Evolutionary conservation across 2,797 vertebrate genomes (phyloP), one percentile per base, ranked within the genome.

Genomic region (Brachyalestes nurse): DNA sequence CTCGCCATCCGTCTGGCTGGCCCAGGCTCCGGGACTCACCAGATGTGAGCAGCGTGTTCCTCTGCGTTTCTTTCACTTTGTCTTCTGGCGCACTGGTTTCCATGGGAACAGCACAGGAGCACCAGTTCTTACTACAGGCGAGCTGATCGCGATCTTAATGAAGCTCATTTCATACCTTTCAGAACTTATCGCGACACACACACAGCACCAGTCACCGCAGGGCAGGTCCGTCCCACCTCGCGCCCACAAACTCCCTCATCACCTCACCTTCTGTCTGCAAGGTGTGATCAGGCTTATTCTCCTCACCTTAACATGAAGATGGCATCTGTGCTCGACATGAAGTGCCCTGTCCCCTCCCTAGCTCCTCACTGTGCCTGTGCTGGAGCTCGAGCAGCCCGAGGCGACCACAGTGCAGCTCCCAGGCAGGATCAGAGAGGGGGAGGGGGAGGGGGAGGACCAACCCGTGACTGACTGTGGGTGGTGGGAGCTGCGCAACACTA

Each of bases 241-340:
- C 38, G 25, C 3, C 49, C 28, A 53, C n/a, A 16, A 51, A 40
- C 47, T 8, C 17, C 13, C 12, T 66, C 42, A 61, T 69, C 62
- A 64, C 57, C 28, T 14, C 0, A 14, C 17, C 34, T 21, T 53
- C 28, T 72, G 42, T 67, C 23, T 40, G 14, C 19, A 62, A 6
- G 5, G 67, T 13, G 55, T 49, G 5, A 67, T 58, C 8, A 58
- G n/a, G 25, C 3, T 6, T n/a, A 67, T 45, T 16, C 6, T 38
- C 55, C 71, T 83, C 70, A 83, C 78, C 75, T 86, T 58, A 77
- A 25, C 53, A 72, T 38, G 58, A 47, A 55, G 70, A 58, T 53
- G 69, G 25, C 87, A 86, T 82, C 65, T 83, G 81, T 66, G 8
- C 49, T 69, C 72, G 83, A 80, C 78, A 78, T 72, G 5, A 62